Evolutionary conservation across 2,797 vertebrate species (phyloP), one percentile per base, ranked within the genome.

Genomic region (Macroramphosus scolopax): DNA sequence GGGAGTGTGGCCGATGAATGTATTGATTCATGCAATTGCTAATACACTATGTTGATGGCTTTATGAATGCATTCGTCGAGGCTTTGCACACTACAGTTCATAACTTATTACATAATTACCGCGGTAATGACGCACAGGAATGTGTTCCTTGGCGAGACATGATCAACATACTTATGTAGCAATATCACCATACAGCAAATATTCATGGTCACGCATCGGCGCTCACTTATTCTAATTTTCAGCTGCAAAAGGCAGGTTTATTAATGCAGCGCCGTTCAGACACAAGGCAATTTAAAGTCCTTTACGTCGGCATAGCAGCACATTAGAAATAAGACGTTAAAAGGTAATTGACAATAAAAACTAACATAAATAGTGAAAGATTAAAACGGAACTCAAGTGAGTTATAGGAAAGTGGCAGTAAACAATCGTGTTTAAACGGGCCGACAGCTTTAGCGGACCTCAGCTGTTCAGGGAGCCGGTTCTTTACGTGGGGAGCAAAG

Each of bases 51-150:
- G n/a, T n/a, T 24, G 17, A 10, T 14, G 12, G n/a, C 18, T 40
- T 14, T 3, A 17, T 32, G 8, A 56, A 56, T 31, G 4, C 7
- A 24, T 43, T 45, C 42, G 33, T 51, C 32, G 13, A 20, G 12
- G 31, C 8, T 54, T 43, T 24, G 44, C 2, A 20, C 22, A 33
- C 9, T 40, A 25, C 42, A 50, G 20, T 53, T 29, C 6, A 45
- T 55, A n/a, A n/a, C n/a, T n/a, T n/a, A n/a, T 38, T 32, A 34
- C 40, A 11, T n/a, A 33, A 32, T 46, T 29, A 47, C 30, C 6
- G n/a, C 30, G 43, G 15, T 40, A 37, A 8, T 43, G 11, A 52
- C 3, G 1, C 29, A 44, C 6, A 18, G 25, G 11, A 38, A 38
- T 13, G 5, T 48, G 37, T 34, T 6, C 15, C 15, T 9, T 17